A percentile compares a stretch with the other conserved stretches of the same genome.
These are phyloP conservation scores for Mimachlamys varia DNA, from an alignment of 2,888 invertebrate genomes.

Conservation along the genomic window DNA sequence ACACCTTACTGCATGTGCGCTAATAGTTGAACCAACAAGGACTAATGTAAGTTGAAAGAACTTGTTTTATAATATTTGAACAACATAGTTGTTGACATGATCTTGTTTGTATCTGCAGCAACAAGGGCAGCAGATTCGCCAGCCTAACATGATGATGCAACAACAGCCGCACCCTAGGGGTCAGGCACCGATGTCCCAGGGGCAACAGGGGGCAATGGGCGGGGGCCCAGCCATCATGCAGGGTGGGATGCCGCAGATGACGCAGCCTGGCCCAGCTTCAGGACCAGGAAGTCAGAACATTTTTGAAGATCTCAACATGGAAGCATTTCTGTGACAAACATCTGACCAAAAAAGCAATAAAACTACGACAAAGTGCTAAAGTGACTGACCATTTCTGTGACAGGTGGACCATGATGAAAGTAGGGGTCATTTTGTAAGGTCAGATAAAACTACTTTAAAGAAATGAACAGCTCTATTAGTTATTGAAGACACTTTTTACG, in stretches of 20 bases:
- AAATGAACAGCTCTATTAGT: no score
- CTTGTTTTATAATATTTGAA: no score
- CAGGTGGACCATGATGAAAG: neutral
- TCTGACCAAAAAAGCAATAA: neutral
- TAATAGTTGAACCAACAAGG: no score
- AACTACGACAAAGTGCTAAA: neutral
- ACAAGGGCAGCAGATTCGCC: constrained; percentile 47
- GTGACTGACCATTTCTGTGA: neutral
- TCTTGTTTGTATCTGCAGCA: constrained; percentile 34
- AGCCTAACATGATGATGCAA: constrained; percentile 52
- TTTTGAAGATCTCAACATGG: constrained; percentile 47
- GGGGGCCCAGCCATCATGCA: constrained; percentile 60
- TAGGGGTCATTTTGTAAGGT: neutral
- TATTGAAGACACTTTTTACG: no score
- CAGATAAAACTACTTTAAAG: neutral
- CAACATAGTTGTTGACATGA: neutral
- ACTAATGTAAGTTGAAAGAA: no score
- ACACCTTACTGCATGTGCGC: no score
- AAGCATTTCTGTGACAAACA: neutral
- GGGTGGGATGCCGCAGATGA: constrained; percentile 51
- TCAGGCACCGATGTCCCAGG: constrained; percentile 42
- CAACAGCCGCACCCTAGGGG: constrained; percentile 41
- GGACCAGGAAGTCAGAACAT: constrained; percentile 42
- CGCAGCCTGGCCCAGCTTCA: constrained; percentile 48
- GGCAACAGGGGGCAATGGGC: constrained; percentile 57